These are phyloP conservation scores for Austrofundulus limnaeus DNA, from an alignment of 2,113 vertebrate species.

Conservation along the genomic window DNA sequence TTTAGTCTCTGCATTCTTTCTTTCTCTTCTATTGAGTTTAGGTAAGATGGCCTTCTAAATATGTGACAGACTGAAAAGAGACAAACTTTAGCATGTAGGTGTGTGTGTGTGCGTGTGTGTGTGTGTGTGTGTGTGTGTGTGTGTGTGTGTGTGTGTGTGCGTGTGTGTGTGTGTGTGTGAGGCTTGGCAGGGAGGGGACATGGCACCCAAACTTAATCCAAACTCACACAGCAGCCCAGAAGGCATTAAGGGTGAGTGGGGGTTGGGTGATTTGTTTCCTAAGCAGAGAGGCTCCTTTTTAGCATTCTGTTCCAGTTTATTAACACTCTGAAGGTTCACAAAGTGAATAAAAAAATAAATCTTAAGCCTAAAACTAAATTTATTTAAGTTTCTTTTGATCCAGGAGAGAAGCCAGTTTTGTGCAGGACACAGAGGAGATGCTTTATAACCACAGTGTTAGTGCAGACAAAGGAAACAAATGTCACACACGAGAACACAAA, in stretches of 20 bases:
- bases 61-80: conserved; percentile 34
- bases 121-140: too few relatives aligned
- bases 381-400: background rate
- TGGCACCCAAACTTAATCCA: conserved; percentile 76
- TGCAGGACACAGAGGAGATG: background rate
- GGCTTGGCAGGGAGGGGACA: conserved; percentile 52
- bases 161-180: background rate
- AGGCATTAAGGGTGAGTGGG: conserved; percentile 69
- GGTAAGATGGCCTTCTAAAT: conserved; percentile 20
- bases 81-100: conserved; percentile 28
- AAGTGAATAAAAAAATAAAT: too few relatives aligned
- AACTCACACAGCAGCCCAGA: conserved; percentile 74
- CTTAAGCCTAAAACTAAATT: too few relatives aligned
- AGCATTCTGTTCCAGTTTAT: conserved; percentile 42
- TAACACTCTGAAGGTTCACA: conserved; percentile 25
- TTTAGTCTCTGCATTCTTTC: conserved; percentile 16
- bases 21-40: conserved; percentile 1
- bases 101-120: background rate
- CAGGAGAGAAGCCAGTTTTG: background rate
- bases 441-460: background rate
- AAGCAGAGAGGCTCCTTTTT: conserved; percentile 61
- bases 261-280: conserved; percentile 62
- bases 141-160: too few relatives aligned
- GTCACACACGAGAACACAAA: background rate
- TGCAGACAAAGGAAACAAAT: background rate